phyloP scores from a whole-genome alignment of 2,113 vertebrate genomes.

The Nicator chloris region DNA sequence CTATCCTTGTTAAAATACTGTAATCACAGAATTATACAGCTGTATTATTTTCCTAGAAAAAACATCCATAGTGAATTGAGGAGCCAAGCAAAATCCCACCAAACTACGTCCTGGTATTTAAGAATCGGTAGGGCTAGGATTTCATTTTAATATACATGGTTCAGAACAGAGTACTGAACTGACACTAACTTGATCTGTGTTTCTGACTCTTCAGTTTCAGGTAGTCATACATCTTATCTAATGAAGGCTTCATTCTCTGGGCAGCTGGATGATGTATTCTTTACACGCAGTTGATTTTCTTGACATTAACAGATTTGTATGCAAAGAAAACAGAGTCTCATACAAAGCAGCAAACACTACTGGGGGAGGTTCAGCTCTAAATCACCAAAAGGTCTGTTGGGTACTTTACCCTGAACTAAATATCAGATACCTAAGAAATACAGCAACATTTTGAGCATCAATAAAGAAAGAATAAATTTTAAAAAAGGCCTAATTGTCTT shows the following conservation, averaged over 20 bases:
- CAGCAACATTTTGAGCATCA: neutral
- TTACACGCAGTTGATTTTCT: neutral
- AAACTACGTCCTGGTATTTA: neutral
- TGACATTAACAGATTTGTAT: neutral
- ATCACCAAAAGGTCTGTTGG: neutral
- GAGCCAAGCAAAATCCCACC: neutral
- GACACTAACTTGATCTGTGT: constrained; percentile 16
- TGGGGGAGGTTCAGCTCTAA: neutral
- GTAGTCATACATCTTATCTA: constrained; percentile 23
- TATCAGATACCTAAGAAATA: neutral
- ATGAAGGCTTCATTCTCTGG: neutral
- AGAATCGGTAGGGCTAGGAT: neutral
- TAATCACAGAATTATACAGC: constrained; percentile 1
- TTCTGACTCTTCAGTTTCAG: constrained; percentile 26
- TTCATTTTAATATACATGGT: neutral
- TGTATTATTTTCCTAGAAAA: neutral
- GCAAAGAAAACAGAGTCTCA: neutral
- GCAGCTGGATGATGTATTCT: constrained; percentile 16
- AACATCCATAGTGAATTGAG: neutral
- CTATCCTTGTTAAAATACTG: neutral
- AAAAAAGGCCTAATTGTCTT: neutral
- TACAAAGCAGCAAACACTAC: neutral
- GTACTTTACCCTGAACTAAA: neutral
- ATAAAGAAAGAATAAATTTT: neutral
- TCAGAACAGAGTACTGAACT: neutral